These are phyloP conservation scores for Pogoniulus pusillus DNA, from an alignment of 2,797 vertebrate genomes.

Conservation along the genomic window DNA sequence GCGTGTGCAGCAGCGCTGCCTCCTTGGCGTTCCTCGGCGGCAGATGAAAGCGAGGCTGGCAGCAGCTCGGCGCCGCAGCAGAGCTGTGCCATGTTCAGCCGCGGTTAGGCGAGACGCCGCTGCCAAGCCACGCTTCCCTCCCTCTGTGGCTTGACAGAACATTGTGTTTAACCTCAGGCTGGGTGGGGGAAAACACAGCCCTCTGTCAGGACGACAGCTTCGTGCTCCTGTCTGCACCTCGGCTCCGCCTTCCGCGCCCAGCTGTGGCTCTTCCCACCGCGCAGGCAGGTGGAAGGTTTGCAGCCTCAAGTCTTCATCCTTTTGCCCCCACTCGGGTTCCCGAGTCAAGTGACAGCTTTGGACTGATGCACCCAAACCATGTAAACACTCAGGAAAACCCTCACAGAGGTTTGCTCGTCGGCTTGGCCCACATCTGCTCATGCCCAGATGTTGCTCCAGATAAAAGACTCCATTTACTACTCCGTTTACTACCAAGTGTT, in stretches of 20 bases:
- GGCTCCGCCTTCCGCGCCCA: background rate
- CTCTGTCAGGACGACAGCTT: conserved; percentile 23
- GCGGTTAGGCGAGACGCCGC: background rate
- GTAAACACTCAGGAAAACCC: background rate
- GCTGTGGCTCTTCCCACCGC: accelerated
- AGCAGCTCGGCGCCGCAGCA: background rate
- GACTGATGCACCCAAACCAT: background rate
- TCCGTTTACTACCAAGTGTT: background rate
- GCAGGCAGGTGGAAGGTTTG: background rate
- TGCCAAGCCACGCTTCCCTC: conserved; percentile 37
- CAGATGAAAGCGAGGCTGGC: background rate
- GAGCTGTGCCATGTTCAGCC: background rate
- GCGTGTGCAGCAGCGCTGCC: background rate
- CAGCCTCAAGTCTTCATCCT: background rate
- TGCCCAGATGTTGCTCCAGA: background rate
- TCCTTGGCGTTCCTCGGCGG: background rate
- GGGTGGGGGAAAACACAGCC: conserved; percentile 18
- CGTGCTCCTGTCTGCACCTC: background rate
- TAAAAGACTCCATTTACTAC: background rate
- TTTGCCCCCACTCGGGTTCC: background rate
- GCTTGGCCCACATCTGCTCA: background rate
- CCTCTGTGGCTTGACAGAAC: conserved; percentile 44
- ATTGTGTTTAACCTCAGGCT: conserved; percentile 52
- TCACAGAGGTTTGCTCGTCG: background rate
- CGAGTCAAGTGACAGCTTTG: background rate